phyloP scores from a whole-genome alignment of 37 sponge, comb jelly and placozoan genomes.

The Beroe ovata region DNA sequence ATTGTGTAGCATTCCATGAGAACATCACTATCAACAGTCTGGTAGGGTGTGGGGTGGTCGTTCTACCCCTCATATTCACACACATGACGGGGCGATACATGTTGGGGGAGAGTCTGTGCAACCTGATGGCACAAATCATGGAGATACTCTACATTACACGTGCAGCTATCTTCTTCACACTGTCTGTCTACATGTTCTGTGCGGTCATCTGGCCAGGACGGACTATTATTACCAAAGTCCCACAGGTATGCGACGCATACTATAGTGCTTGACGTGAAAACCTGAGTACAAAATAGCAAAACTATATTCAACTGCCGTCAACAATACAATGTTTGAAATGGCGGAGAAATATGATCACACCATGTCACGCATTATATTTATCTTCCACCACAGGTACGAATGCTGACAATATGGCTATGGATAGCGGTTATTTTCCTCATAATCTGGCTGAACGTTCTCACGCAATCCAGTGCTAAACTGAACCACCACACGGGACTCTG shows the following conservation, averaged over 20 bases:
- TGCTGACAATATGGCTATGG: constrained; percentile 40
- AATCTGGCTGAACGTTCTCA: constrained; percentile 5
- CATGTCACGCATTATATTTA: no score
- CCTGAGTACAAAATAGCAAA: no score
- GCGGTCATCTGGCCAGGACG: neutral
- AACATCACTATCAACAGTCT: constrained; percentile 1
- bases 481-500: neutral
- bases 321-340: no score
- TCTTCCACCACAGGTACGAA: constrained; percentile 9
- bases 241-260: no score
- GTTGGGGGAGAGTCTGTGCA: neutral
- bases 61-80: neutral
- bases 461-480: neutral
- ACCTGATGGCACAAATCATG: constrained; percentile 35
- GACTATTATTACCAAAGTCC: neutral
- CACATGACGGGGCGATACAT: neutral
- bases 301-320: no score
- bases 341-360: no score
- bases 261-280: no score
- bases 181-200: constrained; percentile 1
- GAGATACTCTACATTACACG: constrained; percentile 31
- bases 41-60: neutral
- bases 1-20: neutral
- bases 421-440: neutral
- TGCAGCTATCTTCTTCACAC: neutral